Conservation (phyloP, 37 sponge, comb jelly and placozoan species). For the Halisarca cf. caerulea region DNA sequence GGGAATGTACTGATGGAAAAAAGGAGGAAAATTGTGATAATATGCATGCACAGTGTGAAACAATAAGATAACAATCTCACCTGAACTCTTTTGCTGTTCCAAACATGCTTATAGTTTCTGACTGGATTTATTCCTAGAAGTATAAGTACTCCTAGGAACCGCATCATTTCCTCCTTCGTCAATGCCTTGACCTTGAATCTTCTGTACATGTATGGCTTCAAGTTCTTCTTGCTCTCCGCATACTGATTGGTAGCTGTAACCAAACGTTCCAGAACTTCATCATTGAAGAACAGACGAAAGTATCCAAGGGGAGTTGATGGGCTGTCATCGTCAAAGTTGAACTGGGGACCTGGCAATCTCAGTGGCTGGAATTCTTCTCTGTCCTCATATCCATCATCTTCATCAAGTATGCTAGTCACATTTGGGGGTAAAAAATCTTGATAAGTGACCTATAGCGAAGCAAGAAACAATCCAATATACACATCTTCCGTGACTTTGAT, state of each 20-base stretch:
- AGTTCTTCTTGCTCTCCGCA: conserved; percentile 5
- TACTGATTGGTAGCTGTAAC: not conserved
- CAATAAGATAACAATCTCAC: too few species aligned
- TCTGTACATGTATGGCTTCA: not conserved
- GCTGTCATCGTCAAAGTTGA: not conserved
- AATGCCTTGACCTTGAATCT: not conserved
- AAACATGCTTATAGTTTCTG: not conserved
- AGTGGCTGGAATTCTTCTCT: not conserved
- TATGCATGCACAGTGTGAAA: too few species aligned
- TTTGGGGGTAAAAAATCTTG: not conserved
- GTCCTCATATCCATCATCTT: not conserved
- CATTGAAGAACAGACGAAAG: not conserved
- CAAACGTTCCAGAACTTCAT: not conserved
- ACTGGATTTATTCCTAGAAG: not conserved
- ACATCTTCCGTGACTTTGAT: too few species aligned
- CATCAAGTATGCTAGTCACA: not conserved
- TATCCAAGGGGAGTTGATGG: not conserved
- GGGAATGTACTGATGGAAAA: not conserved
- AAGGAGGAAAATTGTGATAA: too few species aligned
- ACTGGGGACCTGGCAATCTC: not conserved
- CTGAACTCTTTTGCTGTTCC: not conserved
- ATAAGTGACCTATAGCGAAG: too few species aligned
- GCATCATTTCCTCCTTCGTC: not conserved
- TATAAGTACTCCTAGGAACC: not conserved
- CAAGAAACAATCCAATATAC: too few species aligned